Conservation (phyloP, 2,113 vertebrate genomes). For the Rattus rattus region DNA sequence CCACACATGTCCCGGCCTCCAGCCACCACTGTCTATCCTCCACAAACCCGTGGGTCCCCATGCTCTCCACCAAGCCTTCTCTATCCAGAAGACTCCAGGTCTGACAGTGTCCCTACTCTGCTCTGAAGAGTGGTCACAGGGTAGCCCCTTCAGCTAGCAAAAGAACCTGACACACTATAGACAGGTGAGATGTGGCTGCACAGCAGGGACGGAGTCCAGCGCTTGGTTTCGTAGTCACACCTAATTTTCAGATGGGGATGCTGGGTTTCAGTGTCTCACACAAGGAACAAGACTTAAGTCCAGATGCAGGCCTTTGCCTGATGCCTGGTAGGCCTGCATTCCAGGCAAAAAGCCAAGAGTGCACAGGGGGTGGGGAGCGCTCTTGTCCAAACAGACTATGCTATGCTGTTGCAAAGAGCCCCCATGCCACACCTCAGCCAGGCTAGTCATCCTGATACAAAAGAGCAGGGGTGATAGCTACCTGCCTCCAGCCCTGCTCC, state of each 20-base stretch:
- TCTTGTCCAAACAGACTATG: background rate
- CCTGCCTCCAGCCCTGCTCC: background rate
- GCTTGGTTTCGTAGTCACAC: background rate
- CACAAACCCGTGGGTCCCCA: background rate
- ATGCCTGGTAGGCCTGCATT: background rate
- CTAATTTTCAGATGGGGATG: background rate
- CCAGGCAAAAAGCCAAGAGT: background rate
- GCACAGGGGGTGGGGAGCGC: background rate
- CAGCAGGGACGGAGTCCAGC: too few relatives aligned
- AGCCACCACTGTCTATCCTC: background rate
- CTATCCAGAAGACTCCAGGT: rapidly evolving
- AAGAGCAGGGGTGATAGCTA: background rate
- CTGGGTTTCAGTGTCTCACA: background rate
- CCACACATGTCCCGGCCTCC: background rate
- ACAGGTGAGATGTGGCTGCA: background rate
- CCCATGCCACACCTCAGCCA: background rate
- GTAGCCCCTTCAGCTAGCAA: background rate
- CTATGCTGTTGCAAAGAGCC: background rate
- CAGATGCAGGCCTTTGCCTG: background rate
- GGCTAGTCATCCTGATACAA: background rate
- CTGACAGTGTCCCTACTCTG: background rate
- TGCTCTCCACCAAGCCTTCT: background rate
- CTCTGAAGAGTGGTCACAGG: background rate
- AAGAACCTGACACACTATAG: background rate
- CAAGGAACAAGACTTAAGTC: background rate